Conservation (phyloP, 1,140 invertebrate species). For the Rhynchophorus ferrugineus region DNA sequence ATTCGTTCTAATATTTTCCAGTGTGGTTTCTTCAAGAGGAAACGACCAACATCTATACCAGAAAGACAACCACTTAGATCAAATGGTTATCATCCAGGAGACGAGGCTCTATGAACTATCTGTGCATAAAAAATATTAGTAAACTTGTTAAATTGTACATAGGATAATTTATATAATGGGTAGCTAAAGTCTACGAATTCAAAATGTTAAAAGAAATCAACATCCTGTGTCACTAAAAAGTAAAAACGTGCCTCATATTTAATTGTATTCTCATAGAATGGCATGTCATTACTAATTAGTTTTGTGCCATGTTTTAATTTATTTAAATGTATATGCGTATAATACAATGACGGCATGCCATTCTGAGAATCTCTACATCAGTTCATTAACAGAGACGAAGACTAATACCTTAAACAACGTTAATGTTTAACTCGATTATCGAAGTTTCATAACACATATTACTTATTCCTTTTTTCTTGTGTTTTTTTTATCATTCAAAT, state of each 20-base stretch:
- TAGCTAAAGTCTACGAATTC: neutral
- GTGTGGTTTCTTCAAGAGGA: slow-evolving; percentile 90
- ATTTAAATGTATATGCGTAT: neutral
- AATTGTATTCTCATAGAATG: neutral
- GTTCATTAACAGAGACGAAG: neutral
- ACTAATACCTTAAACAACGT: neutral
- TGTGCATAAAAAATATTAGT: neutral
- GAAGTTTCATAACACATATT: neutral
- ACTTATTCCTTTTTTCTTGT: neutral
- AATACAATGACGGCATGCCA: neutral
- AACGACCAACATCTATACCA: slow-evolving; percentile 67
- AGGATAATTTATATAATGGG: neutral
- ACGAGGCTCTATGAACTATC: slow-evolving; percentile 52
- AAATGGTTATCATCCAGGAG: slow-evolving; percentile 60
- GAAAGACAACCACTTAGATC: slow-evolving; percentile 77
- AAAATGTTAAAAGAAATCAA: neutral
- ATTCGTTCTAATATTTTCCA: slow-evolving; percentile 52
- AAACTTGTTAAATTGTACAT: neutral
- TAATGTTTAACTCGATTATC: neutral
- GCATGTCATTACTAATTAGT: neutral
- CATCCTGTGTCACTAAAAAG: neutral
- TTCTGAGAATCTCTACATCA: neutral
- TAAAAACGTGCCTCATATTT: neutral
- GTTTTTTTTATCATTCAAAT: too few species aligned
- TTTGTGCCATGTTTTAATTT: neutral